phyloP scores from a whole-genome alignment of 2,797 vertebrate genomes.

The Remorina albescens region DNA sequence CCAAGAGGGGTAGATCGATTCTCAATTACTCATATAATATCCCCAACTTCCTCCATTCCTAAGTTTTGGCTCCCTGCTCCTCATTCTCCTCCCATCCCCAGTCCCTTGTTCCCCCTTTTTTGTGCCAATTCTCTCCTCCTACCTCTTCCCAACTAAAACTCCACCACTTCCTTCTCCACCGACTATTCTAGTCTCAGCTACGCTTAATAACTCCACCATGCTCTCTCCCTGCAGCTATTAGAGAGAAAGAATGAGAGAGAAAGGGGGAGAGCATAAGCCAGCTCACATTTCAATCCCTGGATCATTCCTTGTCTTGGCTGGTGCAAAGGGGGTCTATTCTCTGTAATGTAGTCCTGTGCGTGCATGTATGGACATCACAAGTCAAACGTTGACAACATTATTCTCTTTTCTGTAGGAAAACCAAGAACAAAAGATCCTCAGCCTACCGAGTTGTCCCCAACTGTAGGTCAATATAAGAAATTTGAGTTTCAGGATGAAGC shows the following conservation, averaged over 20 bases:
- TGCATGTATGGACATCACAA: constrained; percentile 43
- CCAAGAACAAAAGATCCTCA: neutral
- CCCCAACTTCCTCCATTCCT: constrained; percentile 39
- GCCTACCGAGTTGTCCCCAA: neutral
- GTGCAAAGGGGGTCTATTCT: constrained; percentile 69
- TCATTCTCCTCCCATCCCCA: constrained; percentile 17
- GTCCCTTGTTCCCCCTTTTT: constrained; percentile 28
- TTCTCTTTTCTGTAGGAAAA: constrained; percentile 4
- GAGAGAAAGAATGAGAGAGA: constrained; percentile 57
- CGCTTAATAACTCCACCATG: constrained; percentile 86
- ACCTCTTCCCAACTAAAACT: constrained; percentile 35
- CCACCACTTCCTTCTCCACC: constrained; percentile 48
- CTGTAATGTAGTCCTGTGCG: constrained; percentile 38
- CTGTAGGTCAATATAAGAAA: constrained; percentile 4
- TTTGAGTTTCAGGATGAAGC: neutral
- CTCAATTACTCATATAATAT: constrained; percentile 64
- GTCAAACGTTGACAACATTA: constrained; percentile 27
- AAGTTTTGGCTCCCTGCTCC: constrained; percentile 23
- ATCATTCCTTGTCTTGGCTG: constrained; percentile 69
- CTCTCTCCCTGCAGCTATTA: constrained; percentile 57
- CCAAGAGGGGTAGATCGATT: constrained; percentile 48
- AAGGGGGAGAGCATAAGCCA: constrained; percentile 52
- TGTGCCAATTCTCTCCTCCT: constrained; percentile 44
- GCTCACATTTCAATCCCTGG: constrained; percentile 83
- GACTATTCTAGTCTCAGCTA: constrained; percentile 59